Evolutionary conservation across 2,888 invertebrate genomes (phyloP).

Genomic region (Cyaniris semiargus): DNA sequence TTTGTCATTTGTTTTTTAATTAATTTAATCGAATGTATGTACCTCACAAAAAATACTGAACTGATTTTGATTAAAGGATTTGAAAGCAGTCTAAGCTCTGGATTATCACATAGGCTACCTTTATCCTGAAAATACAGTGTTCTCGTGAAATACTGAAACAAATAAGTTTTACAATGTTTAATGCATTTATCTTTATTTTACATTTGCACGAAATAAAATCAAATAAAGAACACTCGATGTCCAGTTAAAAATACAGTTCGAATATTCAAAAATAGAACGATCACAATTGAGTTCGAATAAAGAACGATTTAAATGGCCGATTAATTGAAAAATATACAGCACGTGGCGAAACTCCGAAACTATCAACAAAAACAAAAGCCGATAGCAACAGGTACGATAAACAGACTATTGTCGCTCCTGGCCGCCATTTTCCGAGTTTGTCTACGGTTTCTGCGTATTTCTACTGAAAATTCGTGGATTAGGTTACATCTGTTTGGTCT

Average conservation of each 20-base stretch:
- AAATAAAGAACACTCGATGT: neutral
- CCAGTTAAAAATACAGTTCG: slow-evolving; percentile 6
- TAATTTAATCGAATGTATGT: too few species aligned
- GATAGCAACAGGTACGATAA: slow-evolving; percentile 32
- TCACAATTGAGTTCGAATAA: neutral
- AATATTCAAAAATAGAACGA: slow-evolving; percentile 11
- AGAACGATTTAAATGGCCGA: slow-evolving; percentile 31
- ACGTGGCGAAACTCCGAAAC: slow-evolving; percentile 39
- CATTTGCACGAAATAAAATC: neutral
- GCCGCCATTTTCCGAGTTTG: slow-evolving; percentile 26
- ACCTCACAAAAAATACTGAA: too few species aligned
- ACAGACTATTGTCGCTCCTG: slow-evolving; percentile 30
- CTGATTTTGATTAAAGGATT: too few species aligned
- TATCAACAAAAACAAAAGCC: slow-evolving; percentile 41
- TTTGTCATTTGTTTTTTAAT: too few species aligned
- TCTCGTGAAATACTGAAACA: too few species aligned
- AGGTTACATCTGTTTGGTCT: neutral
- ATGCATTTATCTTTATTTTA: neutral
- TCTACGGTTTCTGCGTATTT: slow-evolving; percentile 15
- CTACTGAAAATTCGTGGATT: neutral
- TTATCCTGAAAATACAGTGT: too few species aligned
- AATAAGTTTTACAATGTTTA: neutral
- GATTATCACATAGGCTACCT: too few species aligned
- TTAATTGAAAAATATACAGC: slow-evolving; percentile 35
- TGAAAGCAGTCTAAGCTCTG: too few species aligned